Base-by-base conservation (phyloP, 2,113 vertebrate genomes). In the Catharus bicknelli region DNA sequence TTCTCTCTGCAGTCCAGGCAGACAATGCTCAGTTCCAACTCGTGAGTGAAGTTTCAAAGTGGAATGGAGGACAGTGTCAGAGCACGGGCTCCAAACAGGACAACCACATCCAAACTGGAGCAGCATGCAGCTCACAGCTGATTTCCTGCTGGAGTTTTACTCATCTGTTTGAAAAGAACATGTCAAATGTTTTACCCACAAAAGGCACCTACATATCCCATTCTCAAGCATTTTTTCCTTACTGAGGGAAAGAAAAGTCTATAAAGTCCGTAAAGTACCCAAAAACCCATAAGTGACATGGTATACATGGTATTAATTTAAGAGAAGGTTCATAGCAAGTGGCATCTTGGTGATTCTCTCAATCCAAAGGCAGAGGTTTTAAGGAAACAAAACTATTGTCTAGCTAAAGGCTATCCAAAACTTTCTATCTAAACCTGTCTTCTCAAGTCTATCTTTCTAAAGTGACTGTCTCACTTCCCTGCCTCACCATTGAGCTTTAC, bases 121-220 rank as follows among this genome's bases (percentile, higher is more conserved):
- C 18, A 63, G 30, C 23, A 38, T 5, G 48, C 21, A 38, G 45
- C 9, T 2, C 23, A 16, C 0, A 0, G 63, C 27, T 75, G 32
- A 70, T 43, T 6, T 16, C 26, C 36, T 63, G 19, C 7, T 79
- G 27, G 10, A 77, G 18, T 68, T 79, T 50, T 38, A 68, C 16
- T 79, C 21, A 9, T 54, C 23, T 79, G 10, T 77, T 87, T 75
- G 58, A 64, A 86, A 88, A 63, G 15, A 58, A 21, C 2, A 30
- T 11, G 47, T 45, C 30, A 38, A 6, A 16, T 15, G 6, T 36
- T 86, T 55, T 83, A 54, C n/a, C 23, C 20, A 11, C 8, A 62
- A 43, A 79, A 53, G 10, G 9, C 9, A 73, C 13, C 7, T 74
- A 54, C 9, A 18, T 73, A 50, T 48, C 10, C 51, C 26, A 27